Conservation (phyloP, 92 coral and sea anemone species). For the Phenganax subtilis region DNA sequence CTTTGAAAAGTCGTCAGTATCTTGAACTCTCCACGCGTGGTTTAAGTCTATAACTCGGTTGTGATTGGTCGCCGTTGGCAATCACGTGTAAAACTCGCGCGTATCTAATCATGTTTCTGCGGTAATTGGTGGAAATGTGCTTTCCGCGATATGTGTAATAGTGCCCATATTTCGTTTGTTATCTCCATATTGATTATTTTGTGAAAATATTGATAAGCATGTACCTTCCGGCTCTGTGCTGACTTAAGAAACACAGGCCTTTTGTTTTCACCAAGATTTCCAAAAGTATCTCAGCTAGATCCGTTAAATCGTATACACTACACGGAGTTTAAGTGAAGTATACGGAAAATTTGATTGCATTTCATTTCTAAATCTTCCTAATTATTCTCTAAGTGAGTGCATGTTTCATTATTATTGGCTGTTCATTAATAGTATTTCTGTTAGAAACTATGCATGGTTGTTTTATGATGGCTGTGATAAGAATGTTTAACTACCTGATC, state of each 20-base stretch:
- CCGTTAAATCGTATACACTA: not conserved
- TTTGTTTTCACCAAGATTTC: not conserved
- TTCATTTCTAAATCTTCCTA: too few species aligned
- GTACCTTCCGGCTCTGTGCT: not conserved
- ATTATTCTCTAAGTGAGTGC: too few species aligned
- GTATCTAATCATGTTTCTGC: not conserved
- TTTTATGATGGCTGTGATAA: too few species aligned
- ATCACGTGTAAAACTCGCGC: constrained; percentile 5
- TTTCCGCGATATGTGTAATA: not conserved
- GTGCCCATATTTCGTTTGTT: not conserved
- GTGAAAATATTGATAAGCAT: constrained; percentile 21
- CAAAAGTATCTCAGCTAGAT: not conserved
- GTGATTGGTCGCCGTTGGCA: not conserved
- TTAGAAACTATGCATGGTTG: too few species aligned
- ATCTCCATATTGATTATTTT: constrained; percentile 25
- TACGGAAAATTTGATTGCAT: not conserved
- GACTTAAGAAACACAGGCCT: not conserved
- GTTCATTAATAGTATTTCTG: too few species aligned
- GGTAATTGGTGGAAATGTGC: constrained; percentile 7
- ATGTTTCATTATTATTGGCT: too few species aligned
- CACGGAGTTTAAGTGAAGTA: constrained; percentile 13
- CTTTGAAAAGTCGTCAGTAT: not conserved
- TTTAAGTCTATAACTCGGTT: not conserved
- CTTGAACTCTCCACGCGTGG: not conserved
- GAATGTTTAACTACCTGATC: too few species aligned